These are phyloP conservation scores for Hystrix brachyura DNA, from an alignment of 2,113 vertebrate genomes.

Conservation along the genomic window DNA sequence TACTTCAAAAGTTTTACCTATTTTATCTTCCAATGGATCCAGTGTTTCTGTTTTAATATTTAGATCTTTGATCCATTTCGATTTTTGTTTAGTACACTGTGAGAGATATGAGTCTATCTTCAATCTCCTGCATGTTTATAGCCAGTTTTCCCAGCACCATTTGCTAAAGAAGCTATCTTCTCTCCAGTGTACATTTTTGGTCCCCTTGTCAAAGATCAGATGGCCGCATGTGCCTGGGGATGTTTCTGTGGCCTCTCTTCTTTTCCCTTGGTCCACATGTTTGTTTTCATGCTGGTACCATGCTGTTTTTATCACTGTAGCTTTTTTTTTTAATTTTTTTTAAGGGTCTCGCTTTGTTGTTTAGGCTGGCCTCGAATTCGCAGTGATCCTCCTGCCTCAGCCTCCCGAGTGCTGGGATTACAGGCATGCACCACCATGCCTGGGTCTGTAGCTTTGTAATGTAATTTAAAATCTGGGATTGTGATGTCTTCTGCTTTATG, in stretches of 20 bases:
- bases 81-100: not conserved
- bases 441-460: not conserved
- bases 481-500: not conserved
- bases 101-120: not conserved
- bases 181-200: not conserved
- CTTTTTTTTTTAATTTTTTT: not conserved
- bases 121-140: not conserved
- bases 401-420: too few relatives aligned
- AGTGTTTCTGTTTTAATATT: not conserved
- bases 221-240: not conserved
- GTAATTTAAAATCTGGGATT: not conserved
- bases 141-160: not conserved
- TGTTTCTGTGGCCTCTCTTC: not conserved
- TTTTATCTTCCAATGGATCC: not conserved
- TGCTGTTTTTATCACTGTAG: not conserved
- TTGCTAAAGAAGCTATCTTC: not conserved
- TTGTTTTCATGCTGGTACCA: not conserved
- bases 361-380: too few relatives aligned
- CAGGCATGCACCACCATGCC: too few relatives aligned
- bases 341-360: too few relatives aligned
- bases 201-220: not conserved
- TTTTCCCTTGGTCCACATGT: not conserved
- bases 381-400: too few relatives aligned
- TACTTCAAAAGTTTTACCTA: not conserved
- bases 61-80: not conserved